Conservation (phyloP, 2,888 invertebrate genomes). For the Drosophila anceps region DNA sequence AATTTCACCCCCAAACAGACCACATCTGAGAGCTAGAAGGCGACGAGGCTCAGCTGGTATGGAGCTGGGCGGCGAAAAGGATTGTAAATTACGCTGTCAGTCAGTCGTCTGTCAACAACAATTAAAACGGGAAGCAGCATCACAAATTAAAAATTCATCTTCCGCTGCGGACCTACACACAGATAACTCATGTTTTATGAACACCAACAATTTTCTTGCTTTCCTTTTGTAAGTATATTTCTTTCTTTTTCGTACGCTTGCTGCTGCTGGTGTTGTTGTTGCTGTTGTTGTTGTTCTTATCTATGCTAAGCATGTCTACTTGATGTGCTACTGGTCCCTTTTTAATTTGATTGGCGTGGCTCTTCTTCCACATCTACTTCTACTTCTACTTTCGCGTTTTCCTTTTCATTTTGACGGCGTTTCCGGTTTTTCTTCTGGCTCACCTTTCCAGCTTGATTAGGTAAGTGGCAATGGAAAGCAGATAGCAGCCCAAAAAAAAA, state of each 20-base stretch:
- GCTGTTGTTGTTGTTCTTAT: slow-evolving; percentile 48
- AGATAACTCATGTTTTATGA: slow-evolving; percentile 53
- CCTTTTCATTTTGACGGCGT: slow-evolving; percentile 28
- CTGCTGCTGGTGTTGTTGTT: neutral
- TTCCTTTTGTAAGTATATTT: slow-evolving; percentile 17
- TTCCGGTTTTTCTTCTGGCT: slow-evolving; percentile 6
- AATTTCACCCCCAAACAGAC: slow-evolving; percentile 61
- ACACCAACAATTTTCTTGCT: slow-evolving; percentile 43
- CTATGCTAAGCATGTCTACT: slow-evolving; percentile 56
- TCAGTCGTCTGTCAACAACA: slow-evolving; percentile 76
- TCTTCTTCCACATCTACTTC: slow-evolving; percentile 20
- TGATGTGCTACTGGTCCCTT: slow-evolving; percentile 65
- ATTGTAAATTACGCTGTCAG: slow-evolving; percentile 81
- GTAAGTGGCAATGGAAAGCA: slow-evolving; percentile 7
- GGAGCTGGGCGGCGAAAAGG: slow-evolving; percentile 56
- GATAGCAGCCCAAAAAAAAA: slow-evolving; percentile 5
- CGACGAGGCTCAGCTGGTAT: neutral
- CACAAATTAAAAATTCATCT: slow-evolving; percentile 78
- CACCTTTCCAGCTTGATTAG: slow-evolving; percentile 70
- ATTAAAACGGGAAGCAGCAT: slow-evolving; percentile 78
- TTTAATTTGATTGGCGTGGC: slow-evolving; percentile 74
- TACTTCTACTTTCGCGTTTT: slow-evolving; percentile 1
- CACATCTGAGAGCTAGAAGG: slow-evolving; percentile 27
- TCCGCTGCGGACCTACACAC: slow-evolving; percentile 58
- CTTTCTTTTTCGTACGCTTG: slow-evolving; percentile 17